These are phyloP conservation scores for Hydropotes inermis DNA, from an alignment of 2,113 vertebrate species.

Conservation along the genomic window DNA sequence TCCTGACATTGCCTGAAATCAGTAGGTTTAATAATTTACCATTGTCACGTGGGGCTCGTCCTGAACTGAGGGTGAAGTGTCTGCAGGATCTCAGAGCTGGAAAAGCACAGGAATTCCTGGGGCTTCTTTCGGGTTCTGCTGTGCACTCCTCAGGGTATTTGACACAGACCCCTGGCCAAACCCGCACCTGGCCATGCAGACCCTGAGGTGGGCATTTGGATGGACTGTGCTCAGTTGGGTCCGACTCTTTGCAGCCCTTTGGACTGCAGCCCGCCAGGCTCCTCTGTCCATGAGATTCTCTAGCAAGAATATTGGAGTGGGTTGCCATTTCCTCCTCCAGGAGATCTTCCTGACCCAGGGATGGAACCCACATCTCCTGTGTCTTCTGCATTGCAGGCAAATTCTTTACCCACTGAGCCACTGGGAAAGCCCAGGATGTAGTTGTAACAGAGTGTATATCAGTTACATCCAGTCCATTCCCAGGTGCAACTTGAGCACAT, in stretches of 20 bases:
- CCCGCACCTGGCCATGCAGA: neutral
- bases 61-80: neutral
- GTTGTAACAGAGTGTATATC: neutral
- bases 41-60: neutral
- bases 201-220: neutral
- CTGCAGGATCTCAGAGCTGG: neutral
- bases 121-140: neutral
- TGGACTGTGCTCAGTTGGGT: neutral
- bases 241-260: neutral
- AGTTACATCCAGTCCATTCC: neutral
- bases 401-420: neutral
- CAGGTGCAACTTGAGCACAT: neutral
- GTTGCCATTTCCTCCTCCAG: neutral
- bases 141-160: neutral
- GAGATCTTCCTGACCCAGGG: neutral
- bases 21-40: neutral
- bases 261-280: neutral
- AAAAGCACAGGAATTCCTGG: neutral
- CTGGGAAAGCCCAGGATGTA: neutral
- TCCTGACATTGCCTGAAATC: neutral
- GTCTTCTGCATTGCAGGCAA: neutral
- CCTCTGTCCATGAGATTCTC: neutral
- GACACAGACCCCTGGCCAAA: too few relatives aligned
- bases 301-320: neutral
- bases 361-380: neutral